These are phyloP conservation scores for Macaca fascicularis DNA, from an alignment of 2,113 vertebrate genomes.

Conservation along the genomic window DNA sequence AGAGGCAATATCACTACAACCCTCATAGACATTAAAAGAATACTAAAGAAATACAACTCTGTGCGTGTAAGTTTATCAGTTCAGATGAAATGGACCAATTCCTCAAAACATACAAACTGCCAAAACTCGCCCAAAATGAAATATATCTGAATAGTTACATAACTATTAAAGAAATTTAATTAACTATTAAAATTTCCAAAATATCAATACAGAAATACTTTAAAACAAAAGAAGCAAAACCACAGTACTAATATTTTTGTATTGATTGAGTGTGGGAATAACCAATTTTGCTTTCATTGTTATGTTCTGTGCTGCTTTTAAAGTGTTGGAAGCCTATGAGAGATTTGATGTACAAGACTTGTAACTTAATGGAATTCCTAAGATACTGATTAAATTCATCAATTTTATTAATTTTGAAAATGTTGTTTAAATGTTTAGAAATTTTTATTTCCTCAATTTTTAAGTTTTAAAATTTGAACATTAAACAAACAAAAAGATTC, in stretches of 20 bases:
- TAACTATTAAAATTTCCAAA: background rate
- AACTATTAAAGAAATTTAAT: background rate
- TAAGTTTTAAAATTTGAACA: background rate
- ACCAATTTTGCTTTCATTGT: background rate
- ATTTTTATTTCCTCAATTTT: background rate
- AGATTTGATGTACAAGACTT: background rate
- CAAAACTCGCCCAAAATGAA: background rate
- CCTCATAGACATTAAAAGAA: background rate
- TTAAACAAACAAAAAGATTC: background rate
- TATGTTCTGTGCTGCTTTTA: background rate
- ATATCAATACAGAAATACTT: background rate
- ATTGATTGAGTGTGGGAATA: background rate
- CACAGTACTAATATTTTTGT: background rate
- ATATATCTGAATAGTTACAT: background rate
- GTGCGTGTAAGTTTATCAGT: background rate
- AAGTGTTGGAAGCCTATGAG: background rate
- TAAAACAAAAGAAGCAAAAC: background rate
- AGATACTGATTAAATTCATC: constrained; percentile 28
- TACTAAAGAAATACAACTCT: background rate
- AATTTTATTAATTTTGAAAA: constrained; percentile 26
- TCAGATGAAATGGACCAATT: constrained; percentile 21
- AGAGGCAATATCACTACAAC: background rate
- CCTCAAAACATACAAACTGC: background rate
- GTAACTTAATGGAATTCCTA: constrained; percentile 29
- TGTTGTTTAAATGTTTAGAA: constrained; percentile 12